A percentile compares a stretch with the other conserved stretches of the same genome.
phyloP scores from a whole-genome alignment of 2,113 vertebrate species.

The Phaethon lepturus region DNA sequence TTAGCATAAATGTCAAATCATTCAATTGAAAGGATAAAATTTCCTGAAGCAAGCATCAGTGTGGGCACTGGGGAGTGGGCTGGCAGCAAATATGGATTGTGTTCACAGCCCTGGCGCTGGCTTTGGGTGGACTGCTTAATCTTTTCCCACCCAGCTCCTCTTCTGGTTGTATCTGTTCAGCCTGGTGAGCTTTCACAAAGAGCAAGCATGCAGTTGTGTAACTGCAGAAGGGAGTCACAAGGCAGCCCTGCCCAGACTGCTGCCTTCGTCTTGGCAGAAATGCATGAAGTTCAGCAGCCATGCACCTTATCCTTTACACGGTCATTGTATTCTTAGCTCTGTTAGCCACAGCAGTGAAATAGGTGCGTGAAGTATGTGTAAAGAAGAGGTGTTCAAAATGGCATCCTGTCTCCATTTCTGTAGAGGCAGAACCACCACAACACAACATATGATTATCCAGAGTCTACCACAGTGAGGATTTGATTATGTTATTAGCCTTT shows the following conservation, averaged over 20 bases:
- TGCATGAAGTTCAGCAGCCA: not conserved
- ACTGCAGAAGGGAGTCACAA: not conserved
- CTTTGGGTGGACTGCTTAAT: not conserved
- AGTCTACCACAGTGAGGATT: not conserved
- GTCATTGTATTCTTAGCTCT: not conserved
- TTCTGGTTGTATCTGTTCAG: not conserved
- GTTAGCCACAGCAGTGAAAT: accelerated
- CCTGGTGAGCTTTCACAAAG: not conserved
- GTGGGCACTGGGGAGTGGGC: not conserved
- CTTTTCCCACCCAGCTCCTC: not conserved
- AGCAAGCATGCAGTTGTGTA: not conserved
- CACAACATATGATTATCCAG: not conserved
- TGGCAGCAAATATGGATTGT: accelerated
- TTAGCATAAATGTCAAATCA: conserved; percentile 21
- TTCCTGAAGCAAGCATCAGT: not conserved
- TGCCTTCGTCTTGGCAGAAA: not conserved
- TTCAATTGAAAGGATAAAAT: not conserved
- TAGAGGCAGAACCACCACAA: not conserved
- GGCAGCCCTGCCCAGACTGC: not conserved
- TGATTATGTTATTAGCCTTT: not conserved
- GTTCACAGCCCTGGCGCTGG: not conserved
- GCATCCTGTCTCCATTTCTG: not conserved
- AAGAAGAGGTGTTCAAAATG: not conserved
- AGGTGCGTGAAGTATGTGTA: accelerated
- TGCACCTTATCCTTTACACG: not conserved